Base-by-base conservation (phyloP, 2,113 vertebrate genomes). In the Chascanopsetta lugubris region DNA sequence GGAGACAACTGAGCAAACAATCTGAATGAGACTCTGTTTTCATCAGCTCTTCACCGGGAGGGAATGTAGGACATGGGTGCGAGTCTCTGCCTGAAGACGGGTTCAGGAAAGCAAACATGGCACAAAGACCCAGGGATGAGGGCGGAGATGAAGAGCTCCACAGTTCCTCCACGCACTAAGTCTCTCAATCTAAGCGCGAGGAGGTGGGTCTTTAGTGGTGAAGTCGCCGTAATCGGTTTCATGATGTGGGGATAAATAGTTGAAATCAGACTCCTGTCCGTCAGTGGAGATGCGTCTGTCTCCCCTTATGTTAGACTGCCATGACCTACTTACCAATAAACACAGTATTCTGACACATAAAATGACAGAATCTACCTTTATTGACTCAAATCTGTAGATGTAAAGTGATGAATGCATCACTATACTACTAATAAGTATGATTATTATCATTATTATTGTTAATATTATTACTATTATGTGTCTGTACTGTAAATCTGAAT, bases 11-110 rank as follows among this genome's bases (percentile, higher is more conserved):
- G 50, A 55, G 55, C 65, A 83, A 68, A 81, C 49, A 75, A 60
- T 69, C 40, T 80, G 84, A 77, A 73, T 66, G 61, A 72, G 69
- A 45, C 50, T 64, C 61, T 73, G 72, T 84, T 80, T 77, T 60
- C 61, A n/a, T n/a, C 38, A 61, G 65, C 60, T 66, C 22, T 50
- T 46, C 76, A 70, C 54, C 56, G 49, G 45, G 65, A 69, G 59
- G 63, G 57, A 81, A 83, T 78, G 30, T 83, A 53, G 49, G 63
- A 62, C 65, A 64, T 29, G 68, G 60, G 75, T 80, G 83, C 69
- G 61, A 86, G 62, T 65, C 61, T 72, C 27, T 46, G 57, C 60
- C 76, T 15, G 12, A 54, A 80, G 79, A 56, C 61, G 18, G 30
- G 47, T 51, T 75, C 47, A 57, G 43, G 22, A 78, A 69, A 13